Evolutionary conservation across 2,797 vertebrate species (phyloP), one percentile per base, ranked within the genome.

Genomic region (Manis crassicaudata): DNA sequence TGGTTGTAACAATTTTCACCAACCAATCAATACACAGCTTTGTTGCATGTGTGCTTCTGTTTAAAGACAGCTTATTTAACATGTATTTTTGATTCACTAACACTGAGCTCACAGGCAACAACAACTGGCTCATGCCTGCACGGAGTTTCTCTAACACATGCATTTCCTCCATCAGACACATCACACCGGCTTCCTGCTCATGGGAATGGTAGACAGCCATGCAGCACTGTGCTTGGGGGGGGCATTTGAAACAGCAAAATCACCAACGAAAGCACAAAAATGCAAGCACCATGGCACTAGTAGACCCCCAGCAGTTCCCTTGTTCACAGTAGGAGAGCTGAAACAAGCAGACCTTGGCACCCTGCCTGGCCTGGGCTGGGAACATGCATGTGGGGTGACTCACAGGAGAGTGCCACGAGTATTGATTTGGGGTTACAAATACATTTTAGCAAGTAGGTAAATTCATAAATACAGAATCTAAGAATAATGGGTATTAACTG

Each of bases 211-310:
- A 89, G 68, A 62, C 6, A 7, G 32, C 32, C 50, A 3, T 87
- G 77, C 62, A 27, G 77, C 32, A 52, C 14, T 6, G 60, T 0
- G 46, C 21, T n/a, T 29, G 7, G 6, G 6, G 6, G 18, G 43
- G 50, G 54, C 63, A 54, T 92, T 67, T 54, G n/a, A 82, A 73
- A 79, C n/a, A 92, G n/a, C 43, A 77, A 90, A 83, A 84, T 68
- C 52, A 76, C 62, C 83, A 77, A 79, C 17, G 29, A 40, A 82
- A 29, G 21, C 46, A 89, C 6, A 29, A 79, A 96, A 80, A 65
- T 79, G 35, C 7, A 40, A 75, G 86, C 67, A 8, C 32, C 29
- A 12, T 46, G 60, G 20, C 88, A 35, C 37, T 17, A 43, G 25
- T 4, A 88, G 84, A 84, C 54, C 35, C 3, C 13, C 3, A 77